A percentile compares a stretch with the other conserved stretches of the same genome.
Evolutionary conservation across 2,113 vertebrate species (phyloP).

Genomic region (Vulpes ferrilata): DNA sequence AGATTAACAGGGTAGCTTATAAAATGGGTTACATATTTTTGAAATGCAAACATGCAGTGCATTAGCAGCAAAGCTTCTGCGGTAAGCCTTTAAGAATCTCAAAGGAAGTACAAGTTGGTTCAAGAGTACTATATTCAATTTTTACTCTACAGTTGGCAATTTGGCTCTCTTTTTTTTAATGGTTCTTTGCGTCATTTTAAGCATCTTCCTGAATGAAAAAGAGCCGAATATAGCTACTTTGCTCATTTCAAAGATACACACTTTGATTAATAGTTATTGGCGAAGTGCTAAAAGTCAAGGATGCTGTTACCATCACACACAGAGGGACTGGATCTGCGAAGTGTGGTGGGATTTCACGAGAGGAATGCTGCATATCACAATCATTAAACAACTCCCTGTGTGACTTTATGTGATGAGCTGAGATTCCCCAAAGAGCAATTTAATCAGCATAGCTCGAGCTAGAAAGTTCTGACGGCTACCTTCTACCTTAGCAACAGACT

Average conservation of each 20-base stretch:
- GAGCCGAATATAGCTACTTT: background rate
- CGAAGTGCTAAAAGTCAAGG: background rate
- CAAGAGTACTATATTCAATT: background rate
- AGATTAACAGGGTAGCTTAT: slow-evolving; percentile 65
- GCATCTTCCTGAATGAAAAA: background rate
- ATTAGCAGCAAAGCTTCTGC: slow-evolving; percentile 34
- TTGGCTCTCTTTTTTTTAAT: background rate
- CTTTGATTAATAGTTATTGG: slow-evolving; percentile 7
- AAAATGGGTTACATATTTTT: slow-evolving; percentile 53
- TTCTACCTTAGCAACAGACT: slow-evolving; percentile 54
- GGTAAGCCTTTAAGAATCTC: slow-evolving; percentile 50
- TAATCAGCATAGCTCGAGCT: slow-evolving; percentile 82
- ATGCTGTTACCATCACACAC: background rate
- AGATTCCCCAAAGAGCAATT: slow-evolving; percentile 77
- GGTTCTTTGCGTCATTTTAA: background rate
- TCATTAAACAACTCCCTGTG: slow-evolving; percentile 39
- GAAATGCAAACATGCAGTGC: background rate
- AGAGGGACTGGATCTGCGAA: background rate
- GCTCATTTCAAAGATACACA: background rate
- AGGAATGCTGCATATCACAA: slow-evolving; percentile 12
- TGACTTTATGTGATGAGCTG: slow-evolving; percentile 72
- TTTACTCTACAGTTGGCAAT: background rate
- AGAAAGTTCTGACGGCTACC: slow-evolving; percentile 72
- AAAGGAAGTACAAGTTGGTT: background rate
- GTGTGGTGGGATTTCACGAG: slow-evolving; percentile 49